These are phyloP conservation scores for Trogon surrucura DNA, from an alignment of 2,113 vertebrate genomes.

Conservation along the genomic window DNA sequence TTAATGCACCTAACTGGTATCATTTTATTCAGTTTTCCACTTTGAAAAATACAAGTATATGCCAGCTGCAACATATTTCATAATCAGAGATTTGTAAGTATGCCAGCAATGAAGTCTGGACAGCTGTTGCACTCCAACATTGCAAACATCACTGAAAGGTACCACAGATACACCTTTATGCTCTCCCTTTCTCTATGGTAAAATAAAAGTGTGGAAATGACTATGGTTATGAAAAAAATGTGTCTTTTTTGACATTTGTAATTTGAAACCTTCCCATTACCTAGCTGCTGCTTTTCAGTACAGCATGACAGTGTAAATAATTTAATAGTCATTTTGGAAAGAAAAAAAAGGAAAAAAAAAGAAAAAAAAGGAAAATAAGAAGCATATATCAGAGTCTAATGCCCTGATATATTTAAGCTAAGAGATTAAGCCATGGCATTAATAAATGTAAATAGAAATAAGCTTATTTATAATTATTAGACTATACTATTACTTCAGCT, in stretches of 20 bases:
- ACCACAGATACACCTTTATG: background rate
- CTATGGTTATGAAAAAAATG: background rate
- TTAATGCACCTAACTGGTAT: background rate
- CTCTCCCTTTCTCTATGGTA: background rate
- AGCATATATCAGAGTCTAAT: background rate
- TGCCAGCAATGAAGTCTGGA: background rate
- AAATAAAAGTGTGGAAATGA: background rate
- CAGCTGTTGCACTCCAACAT: background rate
- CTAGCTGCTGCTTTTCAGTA: background rate
- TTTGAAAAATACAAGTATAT: background rate
- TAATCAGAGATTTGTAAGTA: background rate
- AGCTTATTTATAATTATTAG: background rate
- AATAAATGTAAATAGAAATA: background rate
- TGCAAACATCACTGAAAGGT: background rate
- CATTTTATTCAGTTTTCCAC: background rate
- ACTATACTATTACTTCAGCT: background rate
- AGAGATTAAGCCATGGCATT: background rate
- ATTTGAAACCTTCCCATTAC: background rate
- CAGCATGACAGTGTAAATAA: background rate
- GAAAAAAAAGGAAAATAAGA: background rate
- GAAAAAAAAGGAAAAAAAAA: background rate
- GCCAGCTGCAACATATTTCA: conserved; percentile 8
- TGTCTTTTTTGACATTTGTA: background rate
- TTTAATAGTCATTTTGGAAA: background rate
- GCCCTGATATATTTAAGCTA: background rate